A percentile compares a stretch with the other conserved stretches of the same genome.
These are phyloP conservation scores for Fulica atra DNA, from an alignment of 2,113 vertebrate genomes.

Conservation along the genomic window DNA sequence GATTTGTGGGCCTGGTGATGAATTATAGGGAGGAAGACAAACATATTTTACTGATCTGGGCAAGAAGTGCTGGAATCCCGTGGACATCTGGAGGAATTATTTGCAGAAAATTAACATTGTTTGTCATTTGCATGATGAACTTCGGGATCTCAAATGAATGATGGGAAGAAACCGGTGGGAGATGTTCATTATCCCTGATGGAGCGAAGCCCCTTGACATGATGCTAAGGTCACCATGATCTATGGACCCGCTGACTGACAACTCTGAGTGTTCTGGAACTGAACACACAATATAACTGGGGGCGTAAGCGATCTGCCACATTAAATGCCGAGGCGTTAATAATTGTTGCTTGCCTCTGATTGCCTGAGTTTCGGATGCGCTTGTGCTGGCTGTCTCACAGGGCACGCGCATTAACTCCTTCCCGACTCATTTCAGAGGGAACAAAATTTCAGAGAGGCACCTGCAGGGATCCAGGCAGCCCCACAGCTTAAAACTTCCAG, in stretches of 20 bases:
- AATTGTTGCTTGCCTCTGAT: slow-evolving; percentile 30
- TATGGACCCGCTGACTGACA: slow-evolving; percentile 54
- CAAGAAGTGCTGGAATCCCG: slow-evolving; percentile 59
- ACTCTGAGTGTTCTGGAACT: slow-evolving; percentile 23
- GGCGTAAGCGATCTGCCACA: slow-evolving; percentile 12
- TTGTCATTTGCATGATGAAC: slow-evolving; percentile 71
- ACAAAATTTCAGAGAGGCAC: not conserved
- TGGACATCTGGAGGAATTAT: slow-evolving; percentile 77
- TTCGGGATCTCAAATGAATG: slow-evolving; percentile 67
- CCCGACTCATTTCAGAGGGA: not conserved
- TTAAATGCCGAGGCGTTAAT: slow-evolving; percentile 48
- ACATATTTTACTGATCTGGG: slow-evolving; percentile 73
- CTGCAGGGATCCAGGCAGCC: not conserved
- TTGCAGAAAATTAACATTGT: slow-evolving; percentile 74
- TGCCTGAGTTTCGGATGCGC: not conserved
- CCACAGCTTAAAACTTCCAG: not conserved
- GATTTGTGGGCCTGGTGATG: slow-evolving; percentile 69
- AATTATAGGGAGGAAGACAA: slow-evolving; percentile 67
- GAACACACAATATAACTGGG: slow-evolving; percentile 37
- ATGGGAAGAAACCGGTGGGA: slow-evolving; percentile 53
- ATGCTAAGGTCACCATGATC: slow-evolving; percentile 64
- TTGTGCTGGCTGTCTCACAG: not conserved
- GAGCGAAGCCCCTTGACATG: slow-evolving; percentile 52
- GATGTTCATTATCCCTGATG: slow-evolving; percentile 70
- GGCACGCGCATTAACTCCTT: slow-evolving; percentile 9